Base-by-base conservation (phyloP, 2,797 vertebrate genomes). In the Hozukius guyotensis region DNA sequence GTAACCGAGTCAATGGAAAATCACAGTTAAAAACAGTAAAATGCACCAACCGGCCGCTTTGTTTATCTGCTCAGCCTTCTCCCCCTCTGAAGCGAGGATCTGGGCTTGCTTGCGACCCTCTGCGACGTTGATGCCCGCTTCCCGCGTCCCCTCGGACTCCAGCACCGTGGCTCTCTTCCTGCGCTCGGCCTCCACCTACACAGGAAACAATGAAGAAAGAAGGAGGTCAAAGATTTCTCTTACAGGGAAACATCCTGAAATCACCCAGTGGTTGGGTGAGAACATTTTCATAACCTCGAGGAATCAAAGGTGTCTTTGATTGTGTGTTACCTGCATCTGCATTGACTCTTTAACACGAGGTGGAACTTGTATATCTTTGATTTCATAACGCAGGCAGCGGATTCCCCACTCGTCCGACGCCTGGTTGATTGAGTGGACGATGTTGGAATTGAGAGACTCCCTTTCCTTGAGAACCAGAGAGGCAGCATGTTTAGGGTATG, bases 321-420 rank as follows among this genome's bases (percentile, higher is more conserved):
- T n/a, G 64, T 0, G 46, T 98, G 46, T 92, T 46, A 99, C 98
- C 97, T 99, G 98, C 98, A 98, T 99, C 93, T 99, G 98, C 98
- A 99, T 98, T 98, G 89, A 98, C 98, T 89, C 98, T 97, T 0
- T 98, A 98, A 22, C 97, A 52, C 46, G 20, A 52, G 95, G 97
- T 1, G 98, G 98, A 20, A 99, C 98, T 0, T 99, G 96, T 72
- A 99, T 99, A 84, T 99, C 98, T 92, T 99, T 99, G 91, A 99
- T 99, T 93, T 99, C 98, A 0, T 99, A 99, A 11, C 98, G 97
- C 34, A 98, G 95, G 82, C 97, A 98, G 9, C 94, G 94, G 87
- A 98, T 98, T 38, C 97, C 97, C 97, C 97, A 97, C 18, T 91
- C 96, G 55, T 98, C 96, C 0, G 98, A 94, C 1, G 97, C 82